Percentiles rank a stretch among this genome's conserved stretches.
Conservation (phyloP, 1,140 invertebrate genomes). For the Euura lappo region DNA sequence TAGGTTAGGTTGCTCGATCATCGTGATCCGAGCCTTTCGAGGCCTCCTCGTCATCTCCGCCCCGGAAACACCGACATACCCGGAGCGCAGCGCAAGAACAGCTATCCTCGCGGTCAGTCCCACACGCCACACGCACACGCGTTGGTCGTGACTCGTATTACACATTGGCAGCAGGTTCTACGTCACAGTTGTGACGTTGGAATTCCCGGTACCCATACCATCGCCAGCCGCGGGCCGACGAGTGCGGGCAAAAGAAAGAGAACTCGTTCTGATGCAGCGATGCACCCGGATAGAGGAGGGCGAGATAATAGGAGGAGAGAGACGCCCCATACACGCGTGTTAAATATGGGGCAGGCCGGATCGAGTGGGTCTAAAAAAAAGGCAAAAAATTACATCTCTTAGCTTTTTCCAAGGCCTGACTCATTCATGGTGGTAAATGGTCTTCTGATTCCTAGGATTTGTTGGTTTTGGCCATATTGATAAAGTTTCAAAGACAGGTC, state of each 20-base stretch:
- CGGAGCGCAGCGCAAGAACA: background rate
- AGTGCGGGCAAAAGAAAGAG: background rate
- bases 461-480: no score
- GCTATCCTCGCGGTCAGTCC: background rate
- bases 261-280: no score
- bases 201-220: background rate
- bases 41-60: background rate
- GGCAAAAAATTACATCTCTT: no score
- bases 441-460: no score
- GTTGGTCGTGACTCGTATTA: no score
- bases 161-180: background rate
- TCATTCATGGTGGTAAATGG: no score
- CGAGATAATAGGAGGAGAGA: background rate
- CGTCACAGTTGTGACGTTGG: slow-evolving; percentile 2
- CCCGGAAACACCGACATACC: background rate
- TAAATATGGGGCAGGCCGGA: no score
- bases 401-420: no score
- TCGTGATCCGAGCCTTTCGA: background rate
- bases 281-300: background rate
- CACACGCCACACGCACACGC: no score
- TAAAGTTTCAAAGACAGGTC: no score
- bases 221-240: background rate
- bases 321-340: no score
- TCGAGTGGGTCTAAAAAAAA: no score
- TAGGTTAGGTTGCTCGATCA: background rate